Percentiles rank a stretch among this genome's conserved stretches.
Evolutionary conservation across 2,888 invertebrate genomes (phyloP).

Genomic region (Sesia apiformis): DNA sequence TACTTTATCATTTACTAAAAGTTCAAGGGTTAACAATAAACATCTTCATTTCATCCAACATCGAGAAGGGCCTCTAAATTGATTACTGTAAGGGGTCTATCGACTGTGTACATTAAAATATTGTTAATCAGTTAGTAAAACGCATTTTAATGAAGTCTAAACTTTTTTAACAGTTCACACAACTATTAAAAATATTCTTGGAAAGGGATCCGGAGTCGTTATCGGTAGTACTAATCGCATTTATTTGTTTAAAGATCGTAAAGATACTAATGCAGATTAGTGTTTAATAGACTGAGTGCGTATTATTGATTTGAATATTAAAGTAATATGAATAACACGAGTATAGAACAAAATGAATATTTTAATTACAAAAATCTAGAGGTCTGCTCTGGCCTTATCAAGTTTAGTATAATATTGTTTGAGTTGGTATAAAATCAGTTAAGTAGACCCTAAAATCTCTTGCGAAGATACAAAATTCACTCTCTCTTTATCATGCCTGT

Average conservation of each 20-base stretch:
- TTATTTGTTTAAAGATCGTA: conserved; percentile 9
- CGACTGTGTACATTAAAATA: conserved; percentile 18
- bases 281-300: too few relatives aligned
- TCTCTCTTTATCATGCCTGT: too few relatives aligned
- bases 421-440: too few relatives aligned
- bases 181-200: conserved; percentile 26
- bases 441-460: too few relatives aligned
- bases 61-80: conserved; percentile 25
- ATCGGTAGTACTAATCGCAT: conserved; percentile 17
- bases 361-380: too few relatives aligned
- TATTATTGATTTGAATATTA: too few relatives aligned
- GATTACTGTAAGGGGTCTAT: conserved; percentile 23
- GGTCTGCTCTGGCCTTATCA: too few relatives aligned
- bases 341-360: too few relatives aligned
- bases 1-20: conserved; percentile 11
- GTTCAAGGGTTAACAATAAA: conserved; percentile 66
- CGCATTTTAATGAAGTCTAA: conserved; percentile 31
- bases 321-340: too few relatives aligned
- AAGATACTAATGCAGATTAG: conserved; percentile 7
- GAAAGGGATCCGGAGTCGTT: conserved; percentile 16
- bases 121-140: conserved; percentile 28
- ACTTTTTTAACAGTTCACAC: conserved; percentile 36
- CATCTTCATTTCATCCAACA: conserved; percentile 41
- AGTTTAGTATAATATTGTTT: too few relatives aligned
- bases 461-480: too few relatives aligned